Percentiles rank a stretch among this genome's conserved stretches.
Conservation (phyloP, 2,888 invertebrate species). For the Psococerastis gibbosa region DNA sequence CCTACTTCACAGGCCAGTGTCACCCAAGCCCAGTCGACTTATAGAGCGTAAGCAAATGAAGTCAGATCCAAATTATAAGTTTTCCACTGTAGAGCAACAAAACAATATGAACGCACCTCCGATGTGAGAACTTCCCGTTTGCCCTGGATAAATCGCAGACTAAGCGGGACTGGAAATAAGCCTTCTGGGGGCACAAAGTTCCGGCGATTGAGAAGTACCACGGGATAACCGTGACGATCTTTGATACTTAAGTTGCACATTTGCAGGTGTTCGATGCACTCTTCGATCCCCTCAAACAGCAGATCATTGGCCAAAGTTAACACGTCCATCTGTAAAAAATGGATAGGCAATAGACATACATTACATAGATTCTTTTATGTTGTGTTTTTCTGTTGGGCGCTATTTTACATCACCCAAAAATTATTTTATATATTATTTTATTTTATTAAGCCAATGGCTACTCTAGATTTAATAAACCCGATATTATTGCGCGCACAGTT, state of each 20-base stretch:
- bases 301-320: neutral
- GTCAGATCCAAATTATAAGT: too few species aligned
- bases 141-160: neutral
- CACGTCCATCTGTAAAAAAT: constrained; percentile 1
- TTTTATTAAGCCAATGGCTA: neutral
- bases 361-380: too few species aligned
- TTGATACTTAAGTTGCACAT: neutral
- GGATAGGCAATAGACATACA: neutral
- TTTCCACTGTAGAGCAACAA: too few species aligned
- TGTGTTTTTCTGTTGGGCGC: too few species aligned
- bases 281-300: constrained; percentile 1
- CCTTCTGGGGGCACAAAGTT: neutral
- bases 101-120: neutral
- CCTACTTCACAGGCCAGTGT: too few species aligned
- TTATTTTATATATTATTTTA: too few species aligned
- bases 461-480: too few species aligned
- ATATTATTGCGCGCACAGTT: too few species aligned
- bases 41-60: too few species aligned
- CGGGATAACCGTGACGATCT: neutral
- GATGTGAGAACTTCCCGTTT: neutral
- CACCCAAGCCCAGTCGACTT: too few species aligned
- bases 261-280: neutral
- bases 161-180: neutral
- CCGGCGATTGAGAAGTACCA: neutral
- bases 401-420: too few species aligned